Conservation (phyloP, 1,140 invertebrate genomes). For the Tribolium madens region DNA sequence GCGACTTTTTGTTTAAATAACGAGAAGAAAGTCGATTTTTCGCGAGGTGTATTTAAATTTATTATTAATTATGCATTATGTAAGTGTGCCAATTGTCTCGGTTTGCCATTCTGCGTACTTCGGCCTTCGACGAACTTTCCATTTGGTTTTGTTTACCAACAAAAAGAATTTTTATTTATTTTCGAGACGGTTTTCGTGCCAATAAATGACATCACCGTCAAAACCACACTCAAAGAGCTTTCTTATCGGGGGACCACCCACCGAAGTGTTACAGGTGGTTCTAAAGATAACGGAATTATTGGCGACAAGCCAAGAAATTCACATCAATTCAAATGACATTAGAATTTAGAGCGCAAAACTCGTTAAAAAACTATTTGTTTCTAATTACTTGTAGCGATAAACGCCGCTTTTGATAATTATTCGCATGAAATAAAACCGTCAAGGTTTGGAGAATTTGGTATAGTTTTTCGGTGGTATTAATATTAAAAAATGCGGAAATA, state of each 20-base stretch:
- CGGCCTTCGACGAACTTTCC: constrained; percentile 14
- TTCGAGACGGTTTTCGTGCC: not conserved
- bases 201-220: not conserved
- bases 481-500: not conserved
- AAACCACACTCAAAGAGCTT: not conserved
- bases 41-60: not conserved
- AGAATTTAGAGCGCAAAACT: not conserved
- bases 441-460: not conserved
- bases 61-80: constrained; percentile 25
- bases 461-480: not conserved
- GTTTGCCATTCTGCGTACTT: no score
- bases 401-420: not conserved
- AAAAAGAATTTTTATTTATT: not conserved
- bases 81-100: constrained; percentile 21
- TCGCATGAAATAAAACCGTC: not conserved
- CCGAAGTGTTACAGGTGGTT: no score
- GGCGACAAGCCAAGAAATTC: not conserved
- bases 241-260: not conserved
- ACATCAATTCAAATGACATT: not conserved
- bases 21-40: constrained; percentile 7
- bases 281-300: not conserved
- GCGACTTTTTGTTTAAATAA: not conserved
- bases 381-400: not conserved
- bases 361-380: not conserved
- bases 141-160: constrained; percentile 20